phyloP scores from a whole-genome alignment of 2,888 invertebrate genomes.

The Hedychridium roseum region DNA sequence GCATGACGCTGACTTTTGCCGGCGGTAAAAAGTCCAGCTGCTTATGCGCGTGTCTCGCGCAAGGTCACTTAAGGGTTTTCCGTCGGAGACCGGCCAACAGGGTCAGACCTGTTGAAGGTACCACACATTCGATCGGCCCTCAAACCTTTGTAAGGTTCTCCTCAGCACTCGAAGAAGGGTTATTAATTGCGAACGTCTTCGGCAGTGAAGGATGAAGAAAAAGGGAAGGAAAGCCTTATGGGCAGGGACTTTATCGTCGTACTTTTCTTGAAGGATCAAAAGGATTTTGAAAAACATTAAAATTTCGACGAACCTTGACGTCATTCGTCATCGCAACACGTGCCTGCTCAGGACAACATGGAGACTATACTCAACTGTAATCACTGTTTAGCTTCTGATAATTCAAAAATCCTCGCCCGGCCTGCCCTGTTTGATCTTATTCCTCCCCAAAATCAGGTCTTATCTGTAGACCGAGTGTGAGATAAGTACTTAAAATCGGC shows the following conservation, averaged over 20 bases:
- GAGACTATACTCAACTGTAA: constrained; percentile 50
- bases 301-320: no score
- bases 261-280: no score
- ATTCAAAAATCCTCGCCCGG: constrained; percentile 8
- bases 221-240: not conserved
- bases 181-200: no score
- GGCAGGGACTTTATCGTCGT: no score
- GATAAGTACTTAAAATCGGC: not conserved
- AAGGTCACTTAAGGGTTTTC: constrained; percentile 20
- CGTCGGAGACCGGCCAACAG: no score
- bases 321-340: constrained; percentile 13
- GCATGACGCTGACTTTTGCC: constrained; percentile 22
- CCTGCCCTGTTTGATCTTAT: constrained; percentile 1
- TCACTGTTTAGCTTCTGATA: constrained; percentile 23
- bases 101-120: no score
- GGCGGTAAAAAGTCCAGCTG: constrained; percentile 9
- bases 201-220: no score
- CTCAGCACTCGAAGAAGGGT: no score
- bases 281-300: no score
- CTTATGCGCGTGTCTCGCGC: constrained; percentile 25
- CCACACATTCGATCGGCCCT: no score
- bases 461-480: constrained; percentile 15
- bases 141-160: no score
- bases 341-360: constrained; percentile 30
- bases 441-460: constrained; percentile 10